phyloP scores from a whole-genome alignment of 2,888 invertebrate genomes.

The Cephus spinipes region DNA sequence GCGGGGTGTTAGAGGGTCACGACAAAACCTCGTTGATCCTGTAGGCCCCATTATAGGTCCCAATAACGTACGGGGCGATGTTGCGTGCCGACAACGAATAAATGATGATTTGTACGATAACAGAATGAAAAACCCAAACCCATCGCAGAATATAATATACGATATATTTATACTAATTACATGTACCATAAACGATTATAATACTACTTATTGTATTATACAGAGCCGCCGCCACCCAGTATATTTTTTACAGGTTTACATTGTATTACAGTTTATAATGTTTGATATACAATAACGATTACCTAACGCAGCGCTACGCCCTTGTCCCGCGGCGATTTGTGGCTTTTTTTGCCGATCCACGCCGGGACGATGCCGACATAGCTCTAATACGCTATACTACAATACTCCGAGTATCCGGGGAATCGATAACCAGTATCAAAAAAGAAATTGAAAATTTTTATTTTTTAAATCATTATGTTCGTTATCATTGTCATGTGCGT shows the following conservation, averaged over 20 bases:
- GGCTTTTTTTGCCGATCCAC: constrained; percentile 12
- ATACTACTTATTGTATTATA: constrained; percentile 66
- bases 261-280: constrained; percentile 68
- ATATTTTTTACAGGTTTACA: constrained; percentile 68
- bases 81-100: background rate
- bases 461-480: constrained; percentile 4
- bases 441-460: background rate
- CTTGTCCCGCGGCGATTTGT: constrained; percentile 17
- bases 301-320: constrained; percentile 46
- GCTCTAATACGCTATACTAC: constrained; percentile 38
- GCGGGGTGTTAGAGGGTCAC: background rate
- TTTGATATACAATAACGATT: constrained; percentile 66
- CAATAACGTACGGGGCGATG: background rate
- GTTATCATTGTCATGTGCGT: background rate
- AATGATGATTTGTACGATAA: constrained; percentile 41
- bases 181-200: constrained; percentile 63
- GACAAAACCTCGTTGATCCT: background rate
- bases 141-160: constrained; percentile 60
- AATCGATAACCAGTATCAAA: constrained; percentile 6
- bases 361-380: constrained; percentile 20
- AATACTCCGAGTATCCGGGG: constrained; percentile 40
- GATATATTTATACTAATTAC: constrained; percentile 63
- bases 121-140: constrained; percentile 35
- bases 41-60: background rate
- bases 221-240: constrained; percentile 67